phyloP scores from a whole-genome alignment of 2,113 vertebrate species.

The Picathartes gymnocephalus region DNA sequence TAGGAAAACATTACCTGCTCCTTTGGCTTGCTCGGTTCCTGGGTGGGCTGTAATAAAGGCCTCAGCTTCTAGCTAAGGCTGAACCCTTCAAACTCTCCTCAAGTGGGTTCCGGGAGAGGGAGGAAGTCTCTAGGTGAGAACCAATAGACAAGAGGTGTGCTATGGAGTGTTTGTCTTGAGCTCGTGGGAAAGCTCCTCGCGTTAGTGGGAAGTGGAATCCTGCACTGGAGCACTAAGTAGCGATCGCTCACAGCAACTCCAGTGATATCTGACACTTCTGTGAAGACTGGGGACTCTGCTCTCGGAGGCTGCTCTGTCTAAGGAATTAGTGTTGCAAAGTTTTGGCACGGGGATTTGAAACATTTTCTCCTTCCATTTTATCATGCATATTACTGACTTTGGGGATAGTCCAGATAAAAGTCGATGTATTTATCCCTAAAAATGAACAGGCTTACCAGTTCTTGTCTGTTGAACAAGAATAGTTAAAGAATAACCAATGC shows the following conservation, averaged over 20 bases:
- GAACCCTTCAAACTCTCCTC: not conserved
- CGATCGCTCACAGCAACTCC: not conserved
- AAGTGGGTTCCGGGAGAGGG: not conserved
- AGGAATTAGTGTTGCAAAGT: not conserved
- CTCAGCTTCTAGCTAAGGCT: not conserved
- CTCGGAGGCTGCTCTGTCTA: not conserved
- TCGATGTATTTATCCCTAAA: not conserved
- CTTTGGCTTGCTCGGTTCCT: not conserved
- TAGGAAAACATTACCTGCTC: not conserved
- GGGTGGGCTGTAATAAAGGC: not conserved
- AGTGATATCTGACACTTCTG: not conserved
- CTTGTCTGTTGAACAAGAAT: not conserved
- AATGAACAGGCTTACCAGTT: not conserved
- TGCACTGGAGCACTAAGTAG: not conserved
- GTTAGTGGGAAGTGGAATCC: not conserved
- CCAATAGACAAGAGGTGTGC: not conserved
- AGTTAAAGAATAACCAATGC: not conserved
- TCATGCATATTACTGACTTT: not conserved
- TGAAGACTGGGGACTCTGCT: not conserved
- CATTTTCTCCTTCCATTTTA: not conserved
- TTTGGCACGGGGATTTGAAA: not conserved
- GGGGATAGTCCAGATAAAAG: not conserved
- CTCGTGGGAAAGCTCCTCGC: accelerated
- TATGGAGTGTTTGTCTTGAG: not conserved
- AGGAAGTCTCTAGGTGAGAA: not conserved